Evolutionary conservation across 2,797 vertebrate genomes (phyloP), one percentile per base, ranked within the genome.

Genomic region (Heteromormyrus szaboi): DNA sequence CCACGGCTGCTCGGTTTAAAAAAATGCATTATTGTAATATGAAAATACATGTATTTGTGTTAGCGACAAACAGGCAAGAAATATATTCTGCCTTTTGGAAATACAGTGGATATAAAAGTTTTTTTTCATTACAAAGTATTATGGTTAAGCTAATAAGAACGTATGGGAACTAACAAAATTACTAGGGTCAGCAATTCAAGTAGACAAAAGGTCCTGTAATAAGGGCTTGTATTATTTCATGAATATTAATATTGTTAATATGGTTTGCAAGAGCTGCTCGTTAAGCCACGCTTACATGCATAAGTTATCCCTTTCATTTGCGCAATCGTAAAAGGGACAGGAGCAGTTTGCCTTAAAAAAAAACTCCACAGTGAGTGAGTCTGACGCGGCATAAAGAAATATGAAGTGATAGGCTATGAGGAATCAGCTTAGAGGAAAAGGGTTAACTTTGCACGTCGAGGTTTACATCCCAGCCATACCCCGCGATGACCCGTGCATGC

Each of bases 281-380:
- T 53, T 85, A 25, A 53, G 22, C 48, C n/a, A 81, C 41, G 76
- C 41, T 81, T 46, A 44, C 41, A 9, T 81, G 4, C 14, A 46
- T 81, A 46, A 81, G 37, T 8, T 46, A 81, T 46, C 14, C 19
- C 41, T 44, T 44, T 44, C 41, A 22, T 46, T 81, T 19, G 41
- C 2, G 41, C 37, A 44, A 44, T 81, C 68, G 68, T 72, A 37
- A 72, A 72, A 37, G 41, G 76, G 41, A 81, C 68, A 6, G 12
- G 41, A n/a, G 19, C 76, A n/a, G 72, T 44, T 79, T 44, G 37
- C 41, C 37, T 68, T 68, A 93, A 91, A 88, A 83, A 37, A 37
- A 81, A 50, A 25, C 50, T 59, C 54, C 12, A 85, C 19, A 17
- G n/a, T n/a, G 22, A 29, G 41, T 25, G 33, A 76, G 33, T 41